These are phyloP conservation scores for Palloptera scutellata DNA, from an alignment of 2,888 invertebrate genomes.

Conservation along the genomic window DNA sequence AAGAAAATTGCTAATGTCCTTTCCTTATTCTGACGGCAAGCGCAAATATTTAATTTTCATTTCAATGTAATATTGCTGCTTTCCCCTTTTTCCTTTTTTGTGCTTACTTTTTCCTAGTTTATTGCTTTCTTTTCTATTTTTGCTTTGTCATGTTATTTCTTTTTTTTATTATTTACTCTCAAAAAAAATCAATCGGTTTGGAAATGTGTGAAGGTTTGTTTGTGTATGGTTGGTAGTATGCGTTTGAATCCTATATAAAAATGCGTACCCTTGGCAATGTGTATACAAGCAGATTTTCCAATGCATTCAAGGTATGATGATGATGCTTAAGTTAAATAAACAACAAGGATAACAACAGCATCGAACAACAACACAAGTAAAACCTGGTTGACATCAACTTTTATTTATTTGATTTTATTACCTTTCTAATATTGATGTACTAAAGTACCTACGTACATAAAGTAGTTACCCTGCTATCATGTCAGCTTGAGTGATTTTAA, in stretches of 20 bases:
- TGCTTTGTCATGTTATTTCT: not conserved
- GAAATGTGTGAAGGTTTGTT: too few species aligned
- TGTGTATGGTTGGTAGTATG: too few species aligned
- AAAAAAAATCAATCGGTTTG: too few species aligned
- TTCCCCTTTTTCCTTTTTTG: not conserved
- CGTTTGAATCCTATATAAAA: not conserved
- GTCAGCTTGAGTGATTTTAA: too few species aligned
- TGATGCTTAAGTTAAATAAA: too few species aligned
- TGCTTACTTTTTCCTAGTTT: not conserved
- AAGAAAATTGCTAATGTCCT: slow-evolving; percentile 21
- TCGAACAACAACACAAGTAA: not conserved
- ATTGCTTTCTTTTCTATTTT: not conserved
- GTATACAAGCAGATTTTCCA: too few species aligned
- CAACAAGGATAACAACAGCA: too few species aligned
- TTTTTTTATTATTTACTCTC: not conserved
- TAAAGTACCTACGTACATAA: not conserved
- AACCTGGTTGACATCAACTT: not conserved
- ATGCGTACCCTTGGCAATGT: not conserved
- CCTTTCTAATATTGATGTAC: not conserved
- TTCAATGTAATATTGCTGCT: not conserved
- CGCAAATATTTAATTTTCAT: slow-evolving; percentile 5
- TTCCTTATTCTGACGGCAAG: slow-evolving; percentile 5
- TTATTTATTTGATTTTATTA: slow-evolving; percentile 18
- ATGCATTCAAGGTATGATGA: too few species aligned
- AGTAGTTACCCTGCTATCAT: too few species aligned